Evolutionary conservation across 2,797 vertebrate genomes (phyloP), one percentile per base, ranked within the genome.

Genomic region (Crax fasciolata): DNA sequence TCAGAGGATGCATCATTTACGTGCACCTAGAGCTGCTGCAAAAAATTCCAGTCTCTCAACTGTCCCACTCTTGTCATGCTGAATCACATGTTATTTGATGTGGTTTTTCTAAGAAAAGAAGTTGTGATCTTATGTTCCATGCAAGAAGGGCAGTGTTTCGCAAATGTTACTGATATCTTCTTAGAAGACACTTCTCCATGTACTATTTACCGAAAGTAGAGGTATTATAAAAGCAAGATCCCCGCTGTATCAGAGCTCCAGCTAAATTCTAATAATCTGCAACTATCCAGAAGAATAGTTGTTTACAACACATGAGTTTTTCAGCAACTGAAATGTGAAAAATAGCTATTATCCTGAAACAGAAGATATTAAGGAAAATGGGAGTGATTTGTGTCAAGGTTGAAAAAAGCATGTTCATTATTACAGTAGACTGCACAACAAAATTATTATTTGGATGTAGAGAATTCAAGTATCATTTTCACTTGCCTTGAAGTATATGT

Each of bases 281-380:
- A 59, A 49, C 89, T 89, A 73, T 75, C 39, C 30, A 57, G 46
- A 84, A 72, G 48, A 88, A 13, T 11, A 55, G n/a, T 72, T 85
- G 15, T 67, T 94, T 88, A 79, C 41, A 3, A 3, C 55, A 76
- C 54, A 43, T 5, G 10, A 89, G 62, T 48, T 84, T 94, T 95
- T 78, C 70, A 83, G 65, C 35, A 83, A 41, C 51, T 85, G 41
- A 92, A 92, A 91, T 62, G 35, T 72, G 66, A 77, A 88, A 93
- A 93, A 84, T 6, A 78, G 27, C 30, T 90, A 58, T 52, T n/a
- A 78, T 55, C 21, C 24, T 62, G 72, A 66, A 73, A 2, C 73
- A 76, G 52, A 89, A 87, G 49, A 49, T 65, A 74, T 14, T 43
- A 67, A 84, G 49, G 32, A 71, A 66, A 27, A 66, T 32, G 38